A percentile compares a stretch with the other conserved stretches of the same genome.
These are phyloP conservation scores for Plemyria rubiginata DNA, from an alignment of 2,888 invertebrate species.

Conservation along the genomic window DNA sequence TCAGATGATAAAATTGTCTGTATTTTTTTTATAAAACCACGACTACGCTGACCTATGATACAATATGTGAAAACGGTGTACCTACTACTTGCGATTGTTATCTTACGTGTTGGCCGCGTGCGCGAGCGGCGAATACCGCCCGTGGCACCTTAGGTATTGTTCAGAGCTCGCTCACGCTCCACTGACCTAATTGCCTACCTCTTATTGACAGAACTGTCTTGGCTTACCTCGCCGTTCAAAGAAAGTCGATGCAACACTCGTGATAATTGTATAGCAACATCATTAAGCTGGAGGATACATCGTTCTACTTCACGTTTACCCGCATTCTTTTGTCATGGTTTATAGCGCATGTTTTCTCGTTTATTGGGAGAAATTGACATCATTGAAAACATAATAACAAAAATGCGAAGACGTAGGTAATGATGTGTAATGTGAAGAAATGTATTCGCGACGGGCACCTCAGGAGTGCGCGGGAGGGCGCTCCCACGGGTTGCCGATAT, in stretches of 20 bases:
- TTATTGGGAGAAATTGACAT: conserved; percentile 16
- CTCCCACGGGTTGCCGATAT: conserved; percentile 86
- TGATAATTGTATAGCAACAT: conserved; percentile 30
- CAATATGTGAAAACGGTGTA: conserved; percentile 45
- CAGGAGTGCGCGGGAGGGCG: conserved; percentile 83
- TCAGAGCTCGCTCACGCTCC: conserved; percentile 69
- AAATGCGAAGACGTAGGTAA: conserved; percentile 50
- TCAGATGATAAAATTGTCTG: conserved; percentile 28
- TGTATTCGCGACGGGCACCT: conserved; percentile 76
- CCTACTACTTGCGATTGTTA: conserved; percentile 49
- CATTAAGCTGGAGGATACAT: conserved; percentile 18
- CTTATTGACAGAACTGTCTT: conserved; percentile 81
- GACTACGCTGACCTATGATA: conserved; percentile 45
- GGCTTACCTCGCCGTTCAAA: conserved; percentile 67
- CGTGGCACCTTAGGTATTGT: conserved; percentile 59
- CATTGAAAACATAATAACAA: conserved; percentile 38
- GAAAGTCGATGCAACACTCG: conserved; percentile 35
- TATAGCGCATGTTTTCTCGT: conserved; percentile 14
- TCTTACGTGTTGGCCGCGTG: conserved; percentile 49
- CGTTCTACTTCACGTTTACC: conserved; percentile 12
- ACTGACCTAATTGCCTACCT: conserved; percentile 79
- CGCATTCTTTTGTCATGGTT: conserved; percentile 18
- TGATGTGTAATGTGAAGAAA: conserved; percentile 74
- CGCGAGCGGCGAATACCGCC: conserved; percentile 42
- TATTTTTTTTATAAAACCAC: conserved; percentile 30